Conservation (phyloP, 2,888 invertebrate genomes). For the Capitulum mitella region DNA sequence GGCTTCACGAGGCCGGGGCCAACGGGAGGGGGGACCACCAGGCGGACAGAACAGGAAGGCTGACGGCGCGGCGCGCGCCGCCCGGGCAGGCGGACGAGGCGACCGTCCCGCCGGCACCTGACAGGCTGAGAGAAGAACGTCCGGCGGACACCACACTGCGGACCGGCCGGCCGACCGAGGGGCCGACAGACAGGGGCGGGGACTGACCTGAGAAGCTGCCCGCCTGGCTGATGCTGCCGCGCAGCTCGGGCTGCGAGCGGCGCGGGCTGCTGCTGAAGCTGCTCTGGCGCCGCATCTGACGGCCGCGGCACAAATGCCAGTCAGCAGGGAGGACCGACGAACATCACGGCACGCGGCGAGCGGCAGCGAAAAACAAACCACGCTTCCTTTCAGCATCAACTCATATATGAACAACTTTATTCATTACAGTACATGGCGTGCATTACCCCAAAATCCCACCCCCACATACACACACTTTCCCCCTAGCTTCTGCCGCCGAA, state of each 20-base stretch:
- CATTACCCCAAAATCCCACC: too few relatives aligned
- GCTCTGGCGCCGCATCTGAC: neutral
- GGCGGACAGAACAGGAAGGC: neutral
- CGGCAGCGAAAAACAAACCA: too few relatives aligned
- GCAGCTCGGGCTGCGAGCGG: constrained; percentile 5
- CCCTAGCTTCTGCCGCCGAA: too few relatives aligned
- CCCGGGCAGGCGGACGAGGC: neutral
- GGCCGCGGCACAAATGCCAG: too few relatives aligned
- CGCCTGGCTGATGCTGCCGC: neutral
- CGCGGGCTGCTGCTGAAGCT: neutral
- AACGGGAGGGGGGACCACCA: neutral
- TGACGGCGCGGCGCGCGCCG: neutral
- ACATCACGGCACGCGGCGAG: too few relatives aligned
- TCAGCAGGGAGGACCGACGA: too few relatives aligned
- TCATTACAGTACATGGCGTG: too few relatives aligned
- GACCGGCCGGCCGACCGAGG: neutral
- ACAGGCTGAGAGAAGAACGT: neutral
- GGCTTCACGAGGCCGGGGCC: too few relatives aligned
- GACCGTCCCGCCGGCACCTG: neutral
- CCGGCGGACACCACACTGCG: neutral
- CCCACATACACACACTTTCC: too few relatives aligned
- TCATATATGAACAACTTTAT: too few relatives aligned
- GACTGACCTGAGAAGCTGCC: constrained; percentile 17
- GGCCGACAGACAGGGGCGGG: neutral
- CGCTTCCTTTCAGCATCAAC: too few relatives aligned